Base-by-base conservation (phyloP, 2,888 invertebrate genomes). In the Thysanoteuthis rhombus region DNA sequence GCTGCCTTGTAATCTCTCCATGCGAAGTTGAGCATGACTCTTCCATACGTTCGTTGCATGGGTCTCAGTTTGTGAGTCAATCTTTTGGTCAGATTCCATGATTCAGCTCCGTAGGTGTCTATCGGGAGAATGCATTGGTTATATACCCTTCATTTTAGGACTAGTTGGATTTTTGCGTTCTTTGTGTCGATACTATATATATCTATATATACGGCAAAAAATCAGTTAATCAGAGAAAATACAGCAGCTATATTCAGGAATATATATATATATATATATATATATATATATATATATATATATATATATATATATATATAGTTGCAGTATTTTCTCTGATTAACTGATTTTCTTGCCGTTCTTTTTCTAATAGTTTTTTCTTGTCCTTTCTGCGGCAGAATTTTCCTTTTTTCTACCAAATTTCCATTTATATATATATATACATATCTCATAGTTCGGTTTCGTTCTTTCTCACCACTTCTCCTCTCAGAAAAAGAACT, bases 211-310 rank as follows among this genome's bases (percentile, higher is more conserved):
- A 58, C 6, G 28, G n/a, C n/a, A n/a, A n/a, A n/a, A n/a, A n/a
- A n/a, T n/a, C n/a, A n/a, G n/a, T n/a, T n/a, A n/a, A n/a, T n/a
- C n/a, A n/a, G n/a, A n/a, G n/a, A n/a, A n/a, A n/a, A n/a, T n/a
- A n/a, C n/a, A 25, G 25, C 25, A 58, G 22, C 22, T 58, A 58
- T 58, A 58, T 58, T 25, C 25, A 58, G 22, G 5, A 12, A 75
- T n/a, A 75, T 75, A 75, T 75, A 75, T 75, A 75, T 75, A 75
- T 75, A 16, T 75, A 36, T 75, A n/a, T 75, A 16, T n/a, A 75
- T 75, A n/a, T 52, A 52, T 75, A 75, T 75, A 75, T 75, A 75
- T 75, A 75, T 75, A n/a, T 75, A 75, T 75, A 75, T 75, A 75
- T 75, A 75, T 75, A 75, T 75, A n/a, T 75, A 16, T n/a, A n/a